Conservation (phyloP, 2,888 invertebrate genomes). For the Onchidella celtica region DNA sequence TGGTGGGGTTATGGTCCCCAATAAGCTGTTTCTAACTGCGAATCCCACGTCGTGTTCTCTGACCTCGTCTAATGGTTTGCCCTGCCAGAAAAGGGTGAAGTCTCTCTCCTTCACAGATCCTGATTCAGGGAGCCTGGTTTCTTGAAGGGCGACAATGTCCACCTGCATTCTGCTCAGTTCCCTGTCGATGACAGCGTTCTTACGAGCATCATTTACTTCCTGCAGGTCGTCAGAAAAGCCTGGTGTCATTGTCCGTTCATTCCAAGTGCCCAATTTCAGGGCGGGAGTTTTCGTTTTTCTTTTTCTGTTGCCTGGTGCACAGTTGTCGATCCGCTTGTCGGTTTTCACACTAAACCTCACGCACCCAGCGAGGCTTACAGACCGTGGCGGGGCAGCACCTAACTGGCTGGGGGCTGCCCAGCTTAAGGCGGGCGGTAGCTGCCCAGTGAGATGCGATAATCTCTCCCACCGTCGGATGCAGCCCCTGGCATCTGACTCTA, state of each 20-base stretch:
- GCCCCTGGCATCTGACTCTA: background rate
- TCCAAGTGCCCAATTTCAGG: conserved; percentile 15
- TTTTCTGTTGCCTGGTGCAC: background rate
- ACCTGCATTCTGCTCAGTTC: conserved; percentile 17
- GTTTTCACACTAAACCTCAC: conserved; percentile 10
- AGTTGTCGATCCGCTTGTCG: background rate
- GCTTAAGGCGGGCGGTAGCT: conserved; percentile 15
- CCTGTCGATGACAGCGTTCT: conserved; percentile 26
- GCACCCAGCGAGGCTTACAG: conserved; percentile 8
- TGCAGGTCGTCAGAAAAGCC: conserved; percentile 1
- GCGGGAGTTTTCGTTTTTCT: background rate
- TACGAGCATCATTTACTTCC: background rate
- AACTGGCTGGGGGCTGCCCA: conserved; percentile 4
- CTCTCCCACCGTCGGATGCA: background rate
- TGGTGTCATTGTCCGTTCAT: conserved; percentile 17
- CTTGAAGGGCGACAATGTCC: conserved; percentile 24
- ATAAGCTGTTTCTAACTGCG: background rate
- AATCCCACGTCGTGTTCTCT: conserved; percentile 18
- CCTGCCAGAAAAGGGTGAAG: conserved; percentile 1
- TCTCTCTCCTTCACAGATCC: conserved; percentile 5
- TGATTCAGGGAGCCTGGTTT: conserved; percentile 6
- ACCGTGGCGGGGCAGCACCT: conserved; percentile 12
- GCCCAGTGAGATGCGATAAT: background rate
- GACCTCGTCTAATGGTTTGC: background rate
- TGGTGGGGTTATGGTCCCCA: background rate